Evolutionary conservation across 2,797 vertebrate species (phyloP), one percentile per base, ranked within the genome.

Genomic region (Premnoplex brunnescens): DNA sequence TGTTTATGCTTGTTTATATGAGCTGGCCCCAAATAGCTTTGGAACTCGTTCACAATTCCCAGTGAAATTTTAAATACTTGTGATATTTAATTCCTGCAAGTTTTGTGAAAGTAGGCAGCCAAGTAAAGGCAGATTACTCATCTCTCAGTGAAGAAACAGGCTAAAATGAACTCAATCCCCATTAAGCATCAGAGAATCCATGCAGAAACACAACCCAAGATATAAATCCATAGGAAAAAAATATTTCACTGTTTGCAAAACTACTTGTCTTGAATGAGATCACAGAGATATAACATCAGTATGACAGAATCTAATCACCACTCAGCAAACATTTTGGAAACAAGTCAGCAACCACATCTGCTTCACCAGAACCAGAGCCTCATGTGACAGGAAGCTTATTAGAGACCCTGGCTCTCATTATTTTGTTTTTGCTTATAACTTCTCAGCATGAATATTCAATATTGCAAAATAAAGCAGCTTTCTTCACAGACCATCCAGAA

Each of bases 321-420:
- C 95, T 94, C 91, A 89, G 79, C 89, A 91, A 91, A 87, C 63
- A 69, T 82, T 92, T 49, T 95, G 96, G 94, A 95, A 93, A 80
- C 28, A 67, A 91, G 72, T 89, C 95, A 96, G 94, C 78, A 85
- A 76, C 78, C 95, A 94, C 94, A 92, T 94, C 91, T 96, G 89
- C 74, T 95, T 82, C 94, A 80, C 48, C 51, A 79, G 55, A 92
- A 91, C 77, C 81, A 85, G 67, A 92, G 64, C 81, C 34, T 88
- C 87, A 89, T 67, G 89, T 89, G 95, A 92, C 89, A 94, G 92
- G 92, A 95, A 96, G 81, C 64, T 93, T 80, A 79, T 89, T 93
- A 88, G 78, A 94, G 89, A 94, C 90, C 80, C 69, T 60, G 83
- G 41, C 89, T 85, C 82, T 89, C 76, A 85, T 89, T 95, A 94